phyloP scores from a whole-genome alignment of 1,140 invertebrate genomes.

The Diuraphis noxia region DNA sequence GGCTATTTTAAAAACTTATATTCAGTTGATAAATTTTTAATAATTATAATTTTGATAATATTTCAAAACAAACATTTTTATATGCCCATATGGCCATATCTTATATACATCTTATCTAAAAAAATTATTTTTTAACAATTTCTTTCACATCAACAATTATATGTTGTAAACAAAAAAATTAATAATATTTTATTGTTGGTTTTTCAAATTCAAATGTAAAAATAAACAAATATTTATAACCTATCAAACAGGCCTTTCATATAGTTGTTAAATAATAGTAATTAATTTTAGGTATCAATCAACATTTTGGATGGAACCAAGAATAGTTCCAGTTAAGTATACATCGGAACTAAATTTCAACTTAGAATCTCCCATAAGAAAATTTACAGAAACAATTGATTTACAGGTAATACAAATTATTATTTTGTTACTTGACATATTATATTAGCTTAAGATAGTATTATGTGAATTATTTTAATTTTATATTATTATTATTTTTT shows the following conservation, averaged over 20 bases:
- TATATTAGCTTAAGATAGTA: not conserved
- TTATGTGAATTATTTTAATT: not conserved
- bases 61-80: not conserved
- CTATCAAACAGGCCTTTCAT: not conserved
- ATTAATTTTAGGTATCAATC: conserved; percentile 47
- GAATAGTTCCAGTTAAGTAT: conserved; percentile 37
- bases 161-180: not conserved
- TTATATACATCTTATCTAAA: not conserved
- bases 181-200: not conserved
- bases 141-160: not conserved
- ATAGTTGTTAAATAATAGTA: not conserved
- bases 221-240: not conserved
- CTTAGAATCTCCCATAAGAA: not conserved
- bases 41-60: too few relatives aligned
- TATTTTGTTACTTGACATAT: not conserved
- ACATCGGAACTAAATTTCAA: conserved; percentile 34
- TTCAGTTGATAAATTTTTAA: too few relatives aligned
- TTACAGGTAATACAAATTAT: not conserved
- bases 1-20: too few relatives aligned
- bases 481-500: not conserved
- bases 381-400: conserved; percentile 40
- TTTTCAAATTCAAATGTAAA: not conserved
- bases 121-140: not conserved
- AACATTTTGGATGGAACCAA: conserved; percentile 50
- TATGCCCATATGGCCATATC: not conserved